Percentiles rank a stretch among this genome's conserved stretches.
phyloP scores from a whole-genome alignment of 1,140 invertebrate species.

The Acarapis woodi region DNA sequence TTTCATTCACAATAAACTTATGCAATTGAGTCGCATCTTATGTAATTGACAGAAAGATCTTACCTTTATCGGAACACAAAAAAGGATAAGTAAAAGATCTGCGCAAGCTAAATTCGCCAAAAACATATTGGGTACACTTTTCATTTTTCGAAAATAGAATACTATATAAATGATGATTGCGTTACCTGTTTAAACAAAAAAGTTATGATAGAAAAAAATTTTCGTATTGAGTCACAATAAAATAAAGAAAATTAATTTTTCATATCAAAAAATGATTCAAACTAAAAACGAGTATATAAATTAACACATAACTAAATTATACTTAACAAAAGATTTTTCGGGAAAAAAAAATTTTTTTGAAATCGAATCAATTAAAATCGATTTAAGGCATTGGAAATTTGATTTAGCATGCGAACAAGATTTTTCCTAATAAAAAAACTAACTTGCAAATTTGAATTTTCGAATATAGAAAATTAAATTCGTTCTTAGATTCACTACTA shows the following conservation, averaged over 20 bases:
- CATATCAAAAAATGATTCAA: background rate
- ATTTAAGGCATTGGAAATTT: too few relatives aligned
- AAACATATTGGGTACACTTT: slow-evolving; percentile 36
- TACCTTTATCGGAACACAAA: slow-evolving; percentile 45
- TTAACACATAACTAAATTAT: background rate
- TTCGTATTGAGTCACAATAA: background rate
- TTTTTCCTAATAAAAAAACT: too few relatives aligned
- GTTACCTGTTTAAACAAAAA: slow-evolving; percentile 20
- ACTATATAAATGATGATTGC: slow-evolving; percentile 25
- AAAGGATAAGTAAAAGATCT: slow-evolving; percentile 34
- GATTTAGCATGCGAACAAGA: too few relatives aligned
- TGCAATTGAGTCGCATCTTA: too few relatives aligned
- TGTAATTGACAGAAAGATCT: slow-evolving; percentile 12
- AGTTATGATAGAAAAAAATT: background rate
- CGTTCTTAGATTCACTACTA: too few relatives aligned
- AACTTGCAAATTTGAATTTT: too few relatives aligned
- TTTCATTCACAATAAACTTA: background rate
- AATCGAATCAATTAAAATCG: too few relatives aligned
- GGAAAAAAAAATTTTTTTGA: background rate
- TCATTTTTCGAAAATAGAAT: slow-evolving; percentile 20
- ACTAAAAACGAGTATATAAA: background rate
- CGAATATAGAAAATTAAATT: too few relatives aligned
- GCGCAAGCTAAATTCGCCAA: slow-evolving; percentile 34
- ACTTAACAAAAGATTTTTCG: background rate
- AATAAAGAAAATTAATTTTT: background rate